Base-by-base conservation (phyloP, 2,797 vertebrate genomes). In the Antennarius maculatus region DNA sequence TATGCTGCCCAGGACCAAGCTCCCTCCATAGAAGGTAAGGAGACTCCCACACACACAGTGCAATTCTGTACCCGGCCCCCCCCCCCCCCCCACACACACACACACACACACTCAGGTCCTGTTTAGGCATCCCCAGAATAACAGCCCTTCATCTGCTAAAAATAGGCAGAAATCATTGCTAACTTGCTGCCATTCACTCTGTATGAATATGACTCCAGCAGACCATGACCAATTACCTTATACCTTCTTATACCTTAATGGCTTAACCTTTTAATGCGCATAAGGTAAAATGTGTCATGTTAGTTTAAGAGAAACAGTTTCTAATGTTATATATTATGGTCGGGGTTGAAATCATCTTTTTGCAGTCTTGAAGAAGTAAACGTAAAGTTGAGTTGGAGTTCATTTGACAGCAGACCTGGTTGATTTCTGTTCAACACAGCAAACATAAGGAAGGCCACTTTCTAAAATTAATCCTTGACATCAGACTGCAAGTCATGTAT, bases 1-100 rank as follows among this genome's bases (percentile, higher is more conserved):
- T 99, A 99, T 89, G 96, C 97, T 27, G 96, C 97, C 85, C 97
- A 98, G 92, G 97, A 99, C 91, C 96, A 99, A 89, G 97, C 97
- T 69, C 97, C 97, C 28, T 97, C 97, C 89, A 93, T 96, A 92
- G 97, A 99, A 96, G 97, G 97, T 99, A 96, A 96, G 89, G 61
- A 86, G 73, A 79, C 69, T 64, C 69, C 66, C 65, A 31, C 23
- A 69, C 59, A 72, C 18, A 50, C 34, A 65, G 29, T 57, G 53
- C 28, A 65, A 31, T n/a, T 62, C 50, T 61, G 27, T 54, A 71
- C 56, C 34, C 74, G 48, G n/a, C 51, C 31, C 56, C 59, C 73
- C 23, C 23, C 23, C 53, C 31, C 56, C 39, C 31, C 5, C 64
- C 50, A 18, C n/a, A n/a, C n/a, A n/a, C n/a, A n/a, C 65, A 31